Conservation (phyloP, 1,140 invertebrate species). For the Druon quercuslanigerum region DNA sequence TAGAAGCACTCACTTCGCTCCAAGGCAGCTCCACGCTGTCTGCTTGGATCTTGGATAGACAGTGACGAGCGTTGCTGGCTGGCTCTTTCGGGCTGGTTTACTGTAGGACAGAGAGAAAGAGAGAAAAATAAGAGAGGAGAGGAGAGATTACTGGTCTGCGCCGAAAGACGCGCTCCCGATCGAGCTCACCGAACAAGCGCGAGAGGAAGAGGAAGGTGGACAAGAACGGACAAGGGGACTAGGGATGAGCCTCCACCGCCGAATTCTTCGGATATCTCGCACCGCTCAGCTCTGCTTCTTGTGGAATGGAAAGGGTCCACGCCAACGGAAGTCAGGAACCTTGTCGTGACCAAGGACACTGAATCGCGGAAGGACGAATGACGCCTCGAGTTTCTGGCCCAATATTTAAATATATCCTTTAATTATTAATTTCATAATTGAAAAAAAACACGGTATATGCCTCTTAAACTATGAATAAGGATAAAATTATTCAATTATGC, state of each 20-base stretch:
- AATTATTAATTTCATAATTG: too few species aligned
- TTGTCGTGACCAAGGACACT: too few species aligned
- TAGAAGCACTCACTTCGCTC: constrained; percentile 75
- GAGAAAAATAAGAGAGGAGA: constrained; percentile 41
- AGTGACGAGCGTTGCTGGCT: constrained; percentile 69
- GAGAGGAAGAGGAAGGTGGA: constrained; percentile 49
- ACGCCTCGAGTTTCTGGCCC: too few species aligned
- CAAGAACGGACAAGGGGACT: constrained; percentile 41
- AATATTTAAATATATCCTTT: too few species aligned
- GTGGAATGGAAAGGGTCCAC: too few species aligned
- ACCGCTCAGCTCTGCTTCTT: constrained; percentile 35
- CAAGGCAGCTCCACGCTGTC: constrained; percentile 75
- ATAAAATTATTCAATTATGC: too few species aligned
- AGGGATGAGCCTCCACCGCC: constrained; percentile 52
- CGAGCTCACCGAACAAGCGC: constrained; percentile 33
- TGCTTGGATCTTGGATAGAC: constrained; percentile 75
- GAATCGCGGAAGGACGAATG: too few species aligned
- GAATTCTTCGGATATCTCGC: constrained; percentile 67
- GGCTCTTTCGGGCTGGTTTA: constrained; percentile 45
- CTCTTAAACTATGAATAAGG: too few species aligned
- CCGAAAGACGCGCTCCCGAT: constrained; percentile 53
- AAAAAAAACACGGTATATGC: too few species aligned
- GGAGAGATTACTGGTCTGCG: constrained; percentile 45
- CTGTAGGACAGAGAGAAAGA: constrained; percentile 42
- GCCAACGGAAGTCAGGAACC: too few species aligned